Conservation (phyloP, 2,797 vertebrate genomes). For the Dendrocincla tyrannina region DNA sequence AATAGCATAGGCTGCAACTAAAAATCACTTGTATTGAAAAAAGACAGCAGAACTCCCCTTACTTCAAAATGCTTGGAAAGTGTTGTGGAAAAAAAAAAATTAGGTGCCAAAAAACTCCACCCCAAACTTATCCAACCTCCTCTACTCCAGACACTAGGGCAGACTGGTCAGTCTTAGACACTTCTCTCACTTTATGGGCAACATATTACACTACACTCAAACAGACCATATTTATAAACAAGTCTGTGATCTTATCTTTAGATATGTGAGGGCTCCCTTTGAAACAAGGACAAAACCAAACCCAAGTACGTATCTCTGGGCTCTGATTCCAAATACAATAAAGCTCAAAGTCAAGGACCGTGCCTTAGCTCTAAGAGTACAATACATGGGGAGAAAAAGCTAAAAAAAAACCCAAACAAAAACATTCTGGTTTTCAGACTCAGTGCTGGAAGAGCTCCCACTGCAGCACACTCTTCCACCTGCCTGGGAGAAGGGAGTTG, state of each 20-base stretch:
- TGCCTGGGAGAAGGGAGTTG: background rate
- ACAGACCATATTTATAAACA: background rate
- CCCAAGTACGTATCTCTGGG: rapidly evolving
- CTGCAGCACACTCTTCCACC: background rate
- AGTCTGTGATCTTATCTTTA: background rate
- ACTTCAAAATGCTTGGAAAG: background rate
- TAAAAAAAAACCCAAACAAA: rapidly evolving
- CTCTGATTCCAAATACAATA: background rate
- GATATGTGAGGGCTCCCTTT: background rate
- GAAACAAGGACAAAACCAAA: background rate
- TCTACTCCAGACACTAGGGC: background rate
- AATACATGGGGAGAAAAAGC: background rate
- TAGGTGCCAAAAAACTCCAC: background rate
- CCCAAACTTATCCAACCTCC: background rate
- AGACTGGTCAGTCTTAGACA: background rate
- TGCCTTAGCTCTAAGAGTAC: background rate
- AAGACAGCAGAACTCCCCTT: background rate
- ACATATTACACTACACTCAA: too few relatives aligned
- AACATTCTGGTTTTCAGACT: background rate
- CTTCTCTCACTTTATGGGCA: background rate
- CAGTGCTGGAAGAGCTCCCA: background rate
- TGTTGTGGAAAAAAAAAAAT: background rate
- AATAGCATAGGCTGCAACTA: background rate
- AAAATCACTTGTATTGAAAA: background rate
- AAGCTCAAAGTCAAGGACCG: background rate